A percentile compares a stretch with the other conserved stretches of the same genome.
These are phyloP conservation scores for Lipophrys pholis DNA, from an alignment of 2,113 vertebrate species.

Conservation along the genomic window DNA sequence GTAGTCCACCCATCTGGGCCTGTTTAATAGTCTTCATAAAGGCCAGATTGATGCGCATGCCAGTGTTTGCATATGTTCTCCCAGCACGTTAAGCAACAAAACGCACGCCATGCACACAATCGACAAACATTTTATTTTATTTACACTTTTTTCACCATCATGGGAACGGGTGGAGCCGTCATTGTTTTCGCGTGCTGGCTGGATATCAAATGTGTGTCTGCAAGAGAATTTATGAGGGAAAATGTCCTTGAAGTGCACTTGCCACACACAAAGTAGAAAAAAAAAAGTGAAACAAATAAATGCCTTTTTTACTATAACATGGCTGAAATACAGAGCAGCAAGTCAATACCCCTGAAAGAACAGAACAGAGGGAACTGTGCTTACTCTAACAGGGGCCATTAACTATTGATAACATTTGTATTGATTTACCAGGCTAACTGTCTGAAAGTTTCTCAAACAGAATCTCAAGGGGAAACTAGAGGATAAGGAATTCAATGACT, in stretches of 20 bases:
- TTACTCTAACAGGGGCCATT: slow-evolving; percentile 23
- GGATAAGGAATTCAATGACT: slow-evolving; percentile 18
- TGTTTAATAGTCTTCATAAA: not conserved
- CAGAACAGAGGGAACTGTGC: not conserved
- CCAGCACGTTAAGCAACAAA: not conserved
- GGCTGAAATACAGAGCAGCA: slow-evolving; percentile 6
- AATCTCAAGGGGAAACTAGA: slow-evolving; percentile 24
- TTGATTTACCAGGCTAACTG: slow-evolving; percentile 31
- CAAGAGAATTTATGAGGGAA: not conserved
- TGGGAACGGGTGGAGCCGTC: not conserved
- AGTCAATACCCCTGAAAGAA: slow-evolving; percentile 14
- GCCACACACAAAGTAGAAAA: not conserved
- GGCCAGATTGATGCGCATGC: slow-evolving; percentile 7
- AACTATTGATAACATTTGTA: slow-evolving; percentile 42
- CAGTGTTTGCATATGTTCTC: not conserved
- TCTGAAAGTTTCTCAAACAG: slow-evolving; percentile 29
- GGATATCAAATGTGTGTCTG: not conserved
- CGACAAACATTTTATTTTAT: slow-evolving; percentile 2
- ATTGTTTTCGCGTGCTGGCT: slow-evolving; percentile 6
- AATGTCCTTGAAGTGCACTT: slow-evolving; percentile 29
- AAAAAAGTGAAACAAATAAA: not conserved
- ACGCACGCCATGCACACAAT: not conserved
- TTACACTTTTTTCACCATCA: not conserved
- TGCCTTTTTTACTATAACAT: not conserved
- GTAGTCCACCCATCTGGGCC: slow-evolving; percentile 1